Base-by-base conservation (phyloP, 1,140 invertebrate species). In the Nasonia longicornis region DNA sequence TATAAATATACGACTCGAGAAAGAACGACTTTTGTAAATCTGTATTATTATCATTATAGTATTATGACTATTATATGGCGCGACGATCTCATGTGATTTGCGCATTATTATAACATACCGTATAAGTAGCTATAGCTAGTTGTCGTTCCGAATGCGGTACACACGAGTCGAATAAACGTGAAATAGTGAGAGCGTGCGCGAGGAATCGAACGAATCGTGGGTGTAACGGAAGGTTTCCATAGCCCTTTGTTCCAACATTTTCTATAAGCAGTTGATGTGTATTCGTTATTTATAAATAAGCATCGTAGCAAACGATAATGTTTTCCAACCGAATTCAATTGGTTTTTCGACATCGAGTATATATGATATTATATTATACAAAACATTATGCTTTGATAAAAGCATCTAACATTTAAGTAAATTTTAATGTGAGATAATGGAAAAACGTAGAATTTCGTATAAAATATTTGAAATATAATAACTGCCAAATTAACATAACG, bases 201-300 rank as follows among this genome's bases (percentile, higher is more conserved):
- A 66, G 63, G 63, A 22, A n/a, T 22, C 64, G 64, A 31, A 63
- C 29, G 42, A 82, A 66, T 83, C 82, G 79, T 82, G 74, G 81
- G 79, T 83, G 80, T 84, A 83, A 84, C 72, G 83, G 82, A 84
- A 83, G 83, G 79, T 85, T 85, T 82, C 77, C 79, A 29, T 35
- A 6, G 66, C n/a, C 14, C 29, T 38, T 69, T 69, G 3, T 31
- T 35, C n/a, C 22, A 48, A 58, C 3, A 14, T 58, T 58, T 58
- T 58, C 52, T 58, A 35, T 35, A 58, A 58, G 16, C 16, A 58
- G 52, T 20, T 16, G 26, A 26, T 26, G 52, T 20, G 16, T 58
- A 58, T 58, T 58, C 52, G 52, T 58, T 58, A n/a, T n/a, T 16
- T 16, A 16, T 42, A 42, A 42, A 42, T 42, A 16, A 58, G 52